Evolutionary conservation across 2,888 invertebrate species (phyloP).

Genomic region (Aplocera efformata): DNA sequence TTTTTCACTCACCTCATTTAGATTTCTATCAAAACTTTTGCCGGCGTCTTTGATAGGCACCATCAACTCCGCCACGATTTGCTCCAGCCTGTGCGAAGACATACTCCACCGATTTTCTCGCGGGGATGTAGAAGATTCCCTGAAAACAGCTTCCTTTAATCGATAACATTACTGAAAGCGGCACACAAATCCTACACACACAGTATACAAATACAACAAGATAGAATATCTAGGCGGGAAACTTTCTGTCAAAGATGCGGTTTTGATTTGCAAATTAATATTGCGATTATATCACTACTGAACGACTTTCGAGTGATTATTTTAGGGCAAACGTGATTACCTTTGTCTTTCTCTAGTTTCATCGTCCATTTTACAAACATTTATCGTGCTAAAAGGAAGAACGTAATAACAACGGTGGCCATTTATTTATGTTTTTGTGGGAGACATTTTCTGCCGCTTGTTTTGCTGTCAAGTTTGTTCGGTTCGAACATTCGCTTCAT

Average conservation of each 20-base stretch:
- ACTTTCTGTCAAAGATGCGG: constrained; percentile 58
- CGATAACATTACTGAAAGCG: constrained; percentile 62
- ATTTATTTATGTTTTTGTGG: constrained; percentile 75
- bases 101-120: constrained; percentile 61
- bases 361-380: constrained; percentile 76
- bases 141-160: constrained; percentile 58
- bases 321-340: constrained; percentile 35
- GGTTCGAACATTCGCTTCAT: constrained; percentile 28
- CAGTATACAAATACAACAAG: not conserved
- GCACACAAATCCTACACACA: constrained; percentile 23
- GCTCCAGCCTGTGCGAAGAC: constrained; percentile 67
- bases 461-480: constrained; percentile 51
- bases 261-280: constrained; percentile 46
- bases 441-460: constrained; percentile 50
- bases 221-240: constrained; percentile 61
- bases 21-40: constrained; percentile 68
- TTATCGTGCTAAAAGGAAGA: constrained; percentile 62
- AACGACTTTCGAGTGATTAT: not conserved
- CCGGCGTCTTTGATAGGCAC: constrained; percentile 64
- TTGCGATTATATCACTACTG: constrained; percentile 27
- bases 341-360: constrained; percentile 51
- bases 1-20: constrained; percentile 60
- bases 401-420: constrained; percentile 76
- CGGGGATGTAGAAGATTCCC: constrained; percentile 50
- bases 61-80: constrained; percentile 71